Conservation (phyloP, 2,888 invertebrate genomes). For the Dryomyza anilis region DNA sequence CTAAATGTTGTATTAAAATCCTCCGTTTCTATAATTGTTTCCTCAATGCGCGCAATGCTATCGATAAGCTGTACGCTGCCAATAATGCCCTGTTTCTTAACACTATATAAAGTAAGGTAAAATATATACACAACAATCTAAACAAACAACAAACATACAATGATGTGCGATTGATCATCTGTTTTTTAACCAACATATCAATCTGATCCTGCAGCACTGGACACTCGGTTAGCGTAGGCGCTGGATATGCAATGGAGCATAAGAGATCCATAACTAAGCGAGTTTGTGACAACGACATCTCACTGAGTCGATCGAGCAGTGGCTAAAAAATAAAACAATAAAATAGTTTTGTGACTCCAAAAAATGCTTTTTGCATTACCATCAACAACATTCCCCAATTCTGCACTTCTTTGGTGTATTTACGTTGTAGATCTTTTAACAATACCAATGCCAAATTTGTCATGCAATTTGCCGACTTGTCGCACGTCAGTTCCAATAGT, state of each 20-base stretch:
- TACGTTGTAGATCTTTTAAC: slow-evolving; percentile 51
- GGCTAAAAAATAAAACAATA: slow-evolving; percentile 58
- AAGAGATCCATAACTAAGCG: slow-evolving; percentile 79
- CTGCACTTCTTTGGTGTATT: slow-evolving; percentile 53
- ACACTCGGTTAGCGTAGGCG: slow-evolving; percentile 62
- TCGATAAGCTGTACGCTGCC: slow-evolving; percentile 77
- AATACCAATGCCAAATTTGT: slow-evolving; percentile 53
- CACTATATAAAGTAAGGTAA: slow-evolving; percentile 53
- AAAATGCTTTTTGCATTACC: slow-evolving; percentile 33
- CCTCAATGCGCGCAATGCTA: slow-evolving; percentile 67
- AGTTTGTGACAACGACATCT: slow-evolving; percentile 74
- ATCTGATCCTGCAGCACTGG: slow-evolving; percentile 82
- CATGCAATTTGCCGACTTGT: slow-evolving; percentile 50
- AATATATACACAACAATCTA: not conserved
- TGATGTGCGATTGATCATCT: slow-evolving; percentile 71
- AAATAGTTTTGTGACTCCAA: not conserved
- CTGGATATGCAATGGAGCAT: slow-evolving; percentile 73
- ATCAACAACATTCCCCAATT: slow-evolving; percentile 56
- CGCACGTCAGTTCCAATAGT: slow-evolving; percentile 53
- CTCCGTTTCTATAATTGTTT: slow-evolving; percentile 51
- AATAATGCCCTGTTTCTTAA: slow-evolving; percentile 77
- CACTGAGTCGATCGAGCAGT: slow-evolving; percentile 76
- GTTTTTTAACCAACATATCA: slow-evolving; percentile 84
- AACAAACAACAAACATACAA: slow-evolving; percentile 53
- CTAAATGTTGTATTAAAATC: slow-evolving; percentile 63